These are phyloP conservation scores for Rhaphigaster nebulosa DNA, from an alignment of 2,888 invertebrate species.

Conservation along the genomic window DNA sequence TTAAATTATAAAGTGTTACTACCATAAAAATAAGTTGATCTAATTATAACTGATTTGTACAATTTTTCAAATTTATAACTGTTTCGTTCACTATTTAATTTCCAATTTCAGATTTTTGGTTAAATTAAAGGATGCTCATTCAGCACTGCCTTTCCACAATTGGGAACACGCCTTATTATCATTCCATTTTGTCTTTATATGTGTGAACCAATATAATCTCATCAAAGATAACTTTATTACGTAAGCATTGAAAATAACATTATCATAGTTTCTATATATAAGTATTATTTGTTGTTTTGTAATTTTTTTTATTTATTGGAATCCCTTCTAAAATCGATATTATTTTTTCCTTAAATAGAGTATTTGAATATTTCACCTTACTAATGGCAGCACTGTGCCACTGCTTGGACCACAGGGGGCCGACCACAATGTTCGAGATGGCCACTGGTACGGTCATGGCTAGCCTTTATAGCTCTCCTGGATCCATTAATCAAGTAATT, in stretches of 20 bases:
- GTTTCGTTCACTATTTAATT: too few relatives aligned
- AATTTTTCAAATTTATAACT: too few relatives aligned
- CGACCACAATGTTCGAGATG: slow-evolving; percentile 58
- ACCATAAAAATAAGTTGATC: too few relatives aligned
- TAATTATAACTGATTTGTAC: too few relatives aligned
- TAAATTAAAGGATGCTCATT: slow-evolving; percentile 53
- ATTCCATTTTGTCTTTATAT: slow-evolving; percentile 61
- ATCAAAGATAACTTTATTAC: slow-evolving; percentile 26
- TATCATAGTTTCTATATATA: background rate
- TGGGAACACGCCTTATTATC: slow-evolving; percentile 61
- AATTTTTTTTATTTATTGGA: background rate
- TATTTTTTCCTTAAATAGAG: slow-evolving; percentile 39
- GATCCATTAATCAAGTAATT: slow-evolving; percentile 55
- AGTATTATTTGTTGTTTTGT: too few relatives aligned
- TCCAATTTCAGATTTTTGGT: slow-evolving; percentile 60
- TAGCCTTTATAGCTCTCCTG: slow-evolving; percentile 62
- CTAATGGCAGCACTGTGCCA: slow-evolving; percentile 61
- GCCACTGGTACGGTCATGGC: slow-evolving; percentile 60
- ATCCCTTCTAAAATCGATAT: background rate
- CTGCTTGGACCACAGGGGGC: slow-evolving; percentile 59
- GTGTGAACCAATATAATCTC: slow-evolving; percentile 52
- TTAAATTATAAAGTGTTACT: too few relatives aligned
- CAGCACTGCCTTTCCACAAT: slow-evolving; percentile 59
- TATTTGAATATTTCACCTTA: slow-evolving; percentile 58
- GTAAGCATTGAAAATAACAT: slow-evolving; percentile 23